phyloP scores from a whole-genome alignment of 1,140 invertebrate genomes.

The Diprion similis region DNA sequence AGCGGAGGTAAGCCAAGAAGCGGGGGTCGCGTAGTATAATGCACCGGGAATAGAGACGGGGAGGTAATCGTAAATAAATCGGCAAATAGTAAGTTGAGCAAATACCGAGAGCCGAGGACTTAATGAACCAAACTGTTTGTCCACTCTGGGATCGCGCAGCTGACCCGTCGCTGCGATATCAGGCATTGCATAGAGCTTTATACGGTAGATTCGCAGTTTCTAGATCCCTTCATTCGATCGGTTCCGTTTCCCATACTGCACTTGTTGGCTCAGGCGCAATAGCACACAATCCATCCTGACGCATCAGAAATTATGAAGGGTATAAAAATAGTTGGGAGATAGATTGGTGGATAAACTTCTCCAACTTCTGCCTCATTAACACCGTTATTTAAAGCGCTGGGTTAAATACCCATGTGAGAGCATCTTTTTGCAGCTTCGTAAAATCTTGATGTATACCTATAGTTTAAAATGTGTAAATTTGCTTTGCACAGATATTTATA shows the following conservation, averaged over 20 bases:
- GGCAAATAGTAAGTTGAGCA: constrained; percentile 10
- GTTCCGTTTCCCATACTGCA: neutral
- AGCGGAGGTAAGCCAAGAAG: neutral
- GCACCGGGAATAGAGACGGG: neutral
- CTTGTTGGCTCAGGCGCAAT: neutral
- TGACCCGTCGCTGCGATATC: neutral
- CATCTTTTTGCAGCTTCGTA: no score
- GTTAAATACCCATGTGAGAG: no score
- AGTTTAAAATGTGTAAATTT: no score
- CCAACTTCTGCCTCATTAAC: neutral
- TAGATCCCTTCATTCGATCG: neutral
- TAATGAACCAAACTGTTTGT: constrained; percentile 13
- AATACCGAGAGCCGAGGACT: constrained; percentile 3
- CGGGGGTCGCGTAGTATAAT: neutral
- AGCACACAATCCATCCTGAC: no score
- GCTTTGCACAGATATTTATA: no score
- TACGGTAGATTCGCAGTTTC: neutral
- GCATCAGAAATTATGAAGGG: neutral
- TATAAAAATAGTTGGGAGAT: neutral
- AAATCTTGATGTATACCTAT: no score
- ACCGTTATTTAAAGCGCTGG: no score
- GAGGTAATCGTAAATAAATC: constrained; percentile 14
- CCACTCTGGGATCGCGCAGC: neutral
- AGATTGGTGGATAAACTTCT: neutral
- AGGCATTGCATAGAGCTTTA: neutral